Evolutionary conservation across 2,113 vertebrate genomes (phyloP), one percentile per base, ranked within the genome.

Genomic region (Tachycineta bicolor): DNA sequence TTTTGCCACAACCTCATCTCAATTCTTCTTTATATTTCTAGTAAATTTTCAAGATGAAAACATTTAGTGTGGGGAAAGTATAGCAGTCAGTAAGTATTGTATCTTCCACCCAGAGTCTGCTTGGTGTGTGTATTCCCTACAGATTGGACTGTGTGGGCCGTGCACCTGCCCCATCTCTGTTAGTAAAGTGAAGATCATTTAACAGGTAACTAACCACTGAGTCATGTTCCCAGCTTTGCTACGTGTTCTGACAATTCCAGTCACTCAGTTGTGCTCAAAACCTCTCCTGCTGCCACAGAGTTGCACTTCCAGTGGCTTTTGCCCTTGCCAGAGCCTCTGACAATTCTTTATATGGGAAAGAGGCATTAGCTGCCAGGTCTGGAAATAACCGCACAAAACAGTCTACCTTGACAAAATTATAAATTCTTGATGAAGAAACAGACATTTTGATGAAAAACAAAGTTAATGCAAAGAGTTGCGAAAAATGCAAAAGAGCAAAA

Each of bases 351-450:
- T 44, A 33, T 37, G 22, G 59, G 23, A 92, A 80, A 34, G 22
- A 85, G 12, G 20, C 12, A 34, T 39, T 53, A 41, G 33, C 87
- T 92, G 44, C 69, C 58, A 81, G 84, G 56, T 75, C 74, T n/a
- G 68, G 94, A 97, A 97, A 97, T 67, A 97, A 89, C 84, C 90
- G 67, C 88, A 63, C 63, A 59, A 97, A 97, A 95, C 47, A 58
- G 89, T 95, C 85, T 81, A 8, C 90, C 87, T 95, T 84, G 60
- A 93, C 78, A 94, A 95, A 97, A 96, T 82, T 89, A 77, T 78
- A 93, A 92, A 92, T 68, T 70, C 90, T 96, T 95, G 83, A 95
- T 95, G 94, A 97, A 96, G 90, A 90, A 96, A 91, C 73, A 96
- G 79, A 93, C 78, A 93, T 44, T 93, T 90, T 87, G 59, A 43